Evolutionary conservation across 2,888 invertebrate genomes (phyloP), one percentile per base, ranked within the genome.

Genomic region (Mycalesis mineus): DNA sequence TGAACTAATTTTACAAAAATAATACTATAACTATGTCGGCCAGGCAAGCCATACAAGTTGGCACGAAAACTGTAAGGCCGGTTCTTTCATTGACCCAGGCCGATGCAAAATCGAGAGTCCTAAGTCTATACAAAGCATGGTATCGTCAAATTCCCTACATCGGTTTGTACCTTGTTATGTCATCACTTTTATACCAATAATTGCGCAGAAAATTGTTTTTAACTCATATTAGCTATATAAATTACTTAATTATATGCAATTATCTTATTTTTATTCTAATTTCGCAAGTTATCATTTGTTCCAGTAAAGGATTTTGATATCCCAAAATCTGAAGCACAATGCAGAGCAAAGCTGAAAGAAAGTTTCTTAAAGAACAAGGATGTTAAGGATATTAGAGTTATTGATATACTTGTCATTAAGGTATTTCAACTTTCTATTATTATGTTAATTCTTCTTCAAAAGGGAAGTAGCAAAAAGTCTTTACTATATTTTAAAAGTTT

Each of bases 71-170:
- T 82, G 98, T 96, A 31, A 95, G 94, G 77, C 98, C 98, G 31
- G 91, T 98, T 71, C 90, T 98, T 64, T 98, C 98, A 0, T 71
- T 94, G 53, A 94, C 94, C 77, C 88, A 86, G 42, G 90, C 84
- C 3, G 97, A 98, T 80, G 97, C 98, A 0, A 93, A 92, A 69
- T 91, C 92, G 74, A 92, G 97, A 79, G 98, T 96, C 0, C 77
- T 98, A 7, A 95, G 93, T 80, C 91, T 98, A 56, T 98, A 98
- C 83, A 97, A 95, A 88, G 95, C 97, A 57, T 98, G 98, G 97
- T 96, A 95, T 84, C 94, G 98, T 65, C 96, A 97, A 84, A 91
- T 97, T 61, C 98, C 98, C 7, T 94, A 94, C 78, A 91, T 97
- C 73, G 93, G 98, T 97, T 90, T 90, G 93, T 91, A 70, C 57